Conservation (phyloP, 2,888 invertebrate species). For the Deilephila porcellus region DNA sequence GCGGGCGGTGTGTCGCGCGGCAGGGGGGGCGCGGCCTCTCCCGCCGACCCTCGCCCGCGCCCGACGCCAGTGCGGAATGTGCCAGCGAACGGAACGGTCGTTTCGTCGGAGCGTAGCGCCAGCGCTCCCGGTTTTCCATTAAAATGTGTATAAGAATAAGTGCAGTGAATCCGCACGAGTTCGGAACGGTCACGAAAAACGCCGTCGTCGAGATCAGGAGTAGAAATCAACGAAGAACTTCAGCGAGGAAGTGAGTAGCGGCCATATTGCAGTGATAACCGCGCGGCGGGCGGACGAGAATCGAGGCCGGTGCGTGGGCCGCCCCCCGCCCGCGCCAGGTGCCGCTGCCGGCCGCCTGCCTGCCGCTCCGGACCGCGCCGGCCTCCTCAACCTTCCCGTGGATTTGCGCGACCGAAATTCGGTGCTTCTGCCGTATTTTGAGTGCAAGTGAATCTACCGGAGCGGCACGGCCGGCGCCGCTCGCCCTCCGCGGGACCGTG, state of each 20-base stretch:
- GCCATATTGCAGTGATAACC: constrained; percentile 86
- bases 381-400: constrained; percentile 84
- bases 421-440: constrained; percentile 78
- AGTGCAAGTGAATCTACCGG: constrained; percentile 78
- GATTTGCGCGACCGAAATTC: constrained; percentile 84
- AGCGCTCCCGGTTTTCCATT: constrained; percentile 85
- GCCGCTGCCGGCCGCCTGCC: constrained; percentile 86
- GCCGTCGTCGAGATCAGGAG: constrained; percentile 84
- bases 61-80: constrained; percentile 85
- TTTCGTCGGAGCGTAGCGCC: constrained; percentile 85
- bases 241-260: constrained; percentile 85
- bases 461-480: constrained; percentile 74
- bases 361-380: constrained; percentile 85
- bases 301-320: constrained; percentile 86
- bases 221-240: constrained; percentile 85
- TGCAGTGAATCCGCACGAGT: constrained; percentile 85
- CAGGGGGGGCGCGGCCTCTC: constrained; percentile 81
- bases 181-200: constrained; percentile 83
- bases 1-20: constrained; percentile 78
- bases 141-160: constrained; percentile 86
- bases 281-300: constrained; percentile 85
- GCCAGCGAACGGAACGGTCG: constrained; percentile 84
- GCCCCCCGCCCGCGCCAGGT: constrained; percentile 83
- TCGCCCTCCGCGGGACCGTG: constrained; percentile 56
- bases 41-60: constrained; percentile 80